phyloP scores from a whole-genome alignment of 1,140 invertebrate genomes.

The Dolichoris vasculosae region DNA sequence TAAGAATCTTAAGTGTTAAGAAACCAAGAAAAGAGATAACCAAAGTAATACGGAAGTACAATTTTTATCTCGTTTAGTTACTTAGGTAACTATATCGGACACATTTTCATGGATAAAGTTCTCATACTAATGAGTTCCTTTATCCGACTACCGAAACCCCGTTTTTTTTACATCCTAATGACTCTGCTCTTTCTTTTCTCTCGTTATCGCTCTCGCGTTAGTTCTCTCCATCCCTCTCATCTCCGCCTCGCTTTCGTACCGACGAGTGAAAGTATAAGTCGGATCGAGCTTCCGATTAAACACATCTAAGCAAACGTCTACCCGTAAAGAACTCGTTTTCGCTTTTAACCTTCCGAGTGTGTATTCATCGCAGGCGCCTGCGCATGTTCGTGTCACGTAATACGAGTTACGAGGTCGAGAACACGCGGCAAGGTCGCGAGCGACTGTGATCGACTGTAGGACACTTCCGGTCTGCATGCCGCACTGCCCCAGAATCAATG shows the following conservation, averaged over 20 bases:
- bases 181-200: neutral
- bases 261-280: neutral
- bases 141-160: neutral
- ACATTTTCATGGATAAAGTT: neutral
- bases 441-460: conserved; percentile 45
- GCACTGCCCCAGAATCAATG: conserved; percentile 14
- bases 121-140: neutral
- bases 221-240: neutral
- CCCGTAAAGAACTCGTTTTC: conserved; percentile 63
- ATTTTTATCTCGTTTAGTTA: neutral
- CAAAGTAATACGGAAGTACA: neutral
- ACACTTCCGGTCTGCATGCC: conserved; percentile 51
- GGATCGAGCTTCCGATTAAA: no score
- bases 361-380: conserved; percentile 16
- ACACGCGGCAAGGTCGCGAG: conserved; percentile 62
- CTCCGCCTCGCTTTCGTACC: neutral
- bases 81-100: neutral
- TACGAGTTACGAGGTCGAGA: conserved; percentile 65
- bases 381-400: conserved; percentile 57
- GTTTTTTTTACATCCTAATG: neutral
- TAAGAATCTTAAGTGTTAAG: neutral
- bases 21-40: neutral
- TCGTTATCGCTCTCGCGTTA: neutral
- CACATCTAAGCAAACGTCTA: neutral
- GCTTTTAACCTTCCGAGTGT: conserved; percentile 65